Evolutionary conservation across 1,140 invertebrate genomes (phyloP).

Genomic region (Nasonia vitripennis): DNA sequence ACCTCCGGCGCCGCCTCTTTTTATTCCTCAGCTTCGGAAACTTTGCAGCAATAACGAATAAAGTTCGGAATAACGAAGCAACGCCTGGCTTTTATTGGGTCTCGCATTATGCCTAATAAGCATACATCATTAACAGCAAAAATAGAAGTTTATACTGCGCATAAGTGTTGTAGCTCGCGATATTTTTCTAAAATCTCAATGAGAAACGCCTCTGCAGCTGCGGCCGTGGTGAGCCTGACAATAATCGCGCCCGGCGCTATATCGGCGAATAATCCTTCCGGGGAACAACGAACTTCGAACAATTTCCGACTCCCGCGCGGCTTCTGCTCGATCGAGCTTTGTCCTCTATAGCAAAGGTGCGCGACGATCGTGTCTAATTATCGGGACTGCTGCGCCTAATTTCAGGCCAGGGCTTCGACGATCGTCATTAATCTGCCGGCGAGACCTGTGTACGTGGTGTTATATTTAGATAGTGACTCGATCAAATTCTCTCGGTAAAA

Average conservation of each 20-base stretch:
- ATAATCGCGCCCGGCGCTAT: not conserved
- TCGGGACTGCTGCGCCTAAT: constrained; percentile 50
- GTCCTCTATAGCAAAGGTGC: not conserved
- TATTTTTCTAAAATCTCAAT: not conserved
- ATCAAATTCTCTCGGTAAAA: too few relatives aligned
- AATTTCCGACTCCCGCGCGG: not conserved
- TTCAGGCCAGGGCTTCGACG: constrained; percentile 46
- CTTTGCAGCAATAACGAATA: not conserved
- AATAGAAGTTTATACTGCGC: not conserved
- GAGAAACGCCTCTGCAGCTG: not conserved
- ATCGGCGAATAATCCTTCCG: not conserved
- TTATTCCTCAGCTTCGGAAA: not conserved
- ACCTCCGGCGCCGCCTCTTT: not conserved
- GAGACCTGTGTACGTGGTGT: too few relatives aligned
- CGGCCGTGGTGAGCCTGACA: not conserved
- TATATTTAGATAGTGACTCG: too few relatives aligned
- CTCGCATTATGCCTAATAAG: not conserved
- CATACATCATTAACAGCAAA: not conserved
- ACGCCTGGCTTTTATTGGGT: not conserved
- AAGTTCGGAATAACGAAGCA: not conserved
- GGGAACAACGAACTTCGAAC: not conserved
- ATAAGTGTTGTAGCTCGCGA: not conserved
- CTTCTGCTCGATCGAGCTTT: not conserved
- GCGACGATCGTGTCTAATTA: constrained; percentile 53
- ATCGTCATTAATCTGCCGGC: constrained; percentile 30